Evolutionary conservation across 2,113 vertebrate species (phyloP).

Genomic region (Turnix velox): DNA sequence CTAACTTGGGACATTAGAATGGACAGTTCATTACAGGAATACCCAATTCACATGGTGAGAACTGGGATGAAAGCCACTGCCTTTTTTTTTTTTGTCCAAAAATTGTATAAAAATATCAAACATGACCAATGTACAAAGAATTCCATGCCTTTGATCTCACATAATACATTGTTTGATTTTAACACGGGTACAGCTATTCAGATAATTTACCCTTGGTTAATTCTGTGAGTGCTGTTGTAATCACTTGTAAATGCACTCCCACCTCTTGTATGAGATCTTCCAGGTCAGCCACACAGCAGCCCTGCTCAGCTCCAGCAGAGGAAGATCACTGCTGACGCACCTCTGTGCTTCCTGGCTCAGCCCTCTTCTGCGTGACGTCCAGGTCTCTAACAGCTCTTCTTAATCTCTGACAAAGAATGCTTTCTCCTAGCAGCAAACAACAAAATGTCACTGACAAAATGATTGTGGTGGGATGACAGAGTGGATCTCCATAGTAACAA

Average conservation of each 20-base stretch:
- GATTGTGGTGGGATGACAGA: background rate
- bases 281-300: accelerated
- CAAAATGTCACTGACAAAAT: background rate
- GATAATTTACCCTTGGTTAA: background rate
- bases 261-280: background rate
- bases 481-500: background rate
- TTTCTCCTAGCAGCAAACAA: background rate
- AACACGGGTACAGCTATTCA: accelerated
- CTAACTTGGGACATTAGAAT: background rate
- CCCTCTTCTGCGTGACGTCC: background rate
- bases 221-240: background rate
- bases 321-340: background rate
- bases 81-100: background rate
- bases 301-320: background rate
- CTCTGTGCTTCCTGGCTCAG: background rate
- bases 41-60: background rate
- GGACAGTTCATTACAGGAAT: background rate
- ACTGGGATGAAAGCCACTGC: background rate
- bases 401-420: background rate
- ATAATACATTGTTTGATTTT: background rate
- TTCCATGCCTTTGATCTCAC: background rate
- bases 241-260: background rate
- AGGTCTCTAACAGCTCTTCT: background rate
- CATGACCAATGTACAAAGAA: background rate
- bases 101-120: background rate